Conservation (phyloP, 2,797 vertebrate genomes). For the Amphiprion clarkii region DNA sequence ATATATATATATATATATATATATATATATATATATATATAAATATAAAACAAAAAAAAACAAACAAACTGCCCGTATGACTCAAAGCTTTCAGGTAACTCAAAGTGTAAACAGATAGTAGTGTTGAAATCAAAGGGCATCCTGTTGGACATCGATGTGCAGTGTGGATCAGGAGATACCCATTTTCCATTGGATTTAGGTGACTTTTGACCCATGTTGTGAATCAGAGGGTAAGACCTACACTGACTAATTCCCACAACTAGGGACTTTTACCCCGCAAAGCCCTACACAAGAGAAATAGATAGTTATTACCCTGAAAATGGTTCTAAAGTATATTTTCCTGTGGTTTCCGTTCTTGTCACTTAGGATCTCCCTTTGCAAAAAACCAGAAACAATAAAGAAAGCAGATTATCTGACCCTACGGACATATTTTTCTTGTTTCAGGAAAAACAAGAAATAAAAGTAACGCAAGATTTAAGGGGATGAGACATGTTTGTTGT, state of each 20-base stretch:
- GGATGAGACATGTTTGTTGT: constrained; percentile 42
- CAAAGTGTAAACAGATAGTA: too few species aligned
- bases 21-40: too few species aligned
- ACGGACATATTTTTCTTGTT: background rate
- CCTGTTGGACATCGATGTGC: too few species aligned
- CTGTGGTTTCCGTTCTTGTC: background rate
- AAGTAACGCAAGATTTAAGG: constrained; percentile 36
- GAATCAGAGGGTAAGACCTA: too few species aligned
- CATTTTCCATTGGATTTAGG: too few species aligned
- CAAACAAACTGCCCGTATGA: background rate
- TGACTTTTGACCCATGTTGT: too few species aligned
- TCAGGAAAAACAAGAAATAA: constrained; percentile 15
- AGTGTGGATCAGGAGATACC: too few species aligned
- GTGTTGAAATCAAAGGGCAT: background rate
- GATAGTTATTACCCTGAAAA: background rate
- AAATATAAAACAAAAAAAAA: too few species aligned
- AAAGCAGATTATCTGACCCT: constrained; percentile 1
- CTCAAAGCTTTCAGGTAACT: too few species aligned
- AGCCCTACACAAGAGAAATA: background rate
- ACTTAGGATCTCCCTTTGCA: constrained; percentile 9
- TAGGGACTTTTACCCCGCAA: background rate
- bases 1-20: too few species aligned
- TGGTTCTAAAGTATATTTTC: background rate
- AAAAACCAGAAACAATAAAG: background rate
- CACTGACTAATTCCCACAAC: too few species aligned